These are phyloP conservation scores for Phyllostomus discolor DNA, from an alignment of 2,113 vertebrate genomes.

Conservation along the genomic window DNA sequence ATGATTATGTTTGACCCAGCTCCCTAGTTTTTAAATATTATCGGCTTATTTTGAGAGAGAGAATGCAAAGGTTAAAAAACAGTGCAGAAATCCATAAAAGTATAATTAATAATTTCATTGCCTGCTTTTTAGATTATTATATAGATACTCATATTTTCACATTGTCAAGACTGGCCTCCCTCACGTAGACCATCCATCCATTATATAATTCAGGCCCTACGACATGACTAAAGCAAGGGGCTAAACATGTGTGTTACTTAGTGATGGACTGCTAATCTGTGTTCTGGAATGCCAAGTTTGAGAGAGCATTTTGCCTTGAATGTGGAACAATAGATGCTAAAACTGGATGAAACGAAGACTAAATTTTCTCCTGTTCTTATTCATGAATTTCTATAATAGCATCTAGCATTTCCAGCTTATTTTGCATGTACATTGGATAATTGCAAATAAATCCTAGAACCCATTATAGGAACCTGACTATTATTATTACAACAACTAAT, in stretches of 20 bases:
- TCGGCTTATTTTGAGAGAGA: neutral
- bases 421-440: neutral
- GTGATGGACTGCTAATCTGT: neutral
- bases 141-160: neutral
- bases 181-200: neutral
- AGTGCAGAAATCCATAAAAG: neutral
- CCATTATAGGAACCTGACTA: neutral
- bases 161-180: neutral
- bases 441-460: neutral
- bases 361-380: neutral
- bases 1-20: neutral
- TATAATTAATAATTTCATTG: neutral
- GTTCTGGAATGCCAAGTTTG: neutral
- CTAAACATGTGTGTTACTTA: neutral
- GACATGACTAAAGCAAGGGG: neutral
- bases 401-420: neutral
- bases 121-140: neutral
- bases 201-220: neutral
- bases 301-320: neutral
- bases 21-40: neutral
- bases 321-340: neutral
- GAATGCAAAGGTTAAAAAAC: neutral
- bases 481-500: neutral
- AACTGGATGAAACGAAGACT: neutral
- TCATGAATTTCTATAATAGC: neutral